Conservation (phyloP, 2,888 invertebrate species). For the Rotaria macrura region DNA sequence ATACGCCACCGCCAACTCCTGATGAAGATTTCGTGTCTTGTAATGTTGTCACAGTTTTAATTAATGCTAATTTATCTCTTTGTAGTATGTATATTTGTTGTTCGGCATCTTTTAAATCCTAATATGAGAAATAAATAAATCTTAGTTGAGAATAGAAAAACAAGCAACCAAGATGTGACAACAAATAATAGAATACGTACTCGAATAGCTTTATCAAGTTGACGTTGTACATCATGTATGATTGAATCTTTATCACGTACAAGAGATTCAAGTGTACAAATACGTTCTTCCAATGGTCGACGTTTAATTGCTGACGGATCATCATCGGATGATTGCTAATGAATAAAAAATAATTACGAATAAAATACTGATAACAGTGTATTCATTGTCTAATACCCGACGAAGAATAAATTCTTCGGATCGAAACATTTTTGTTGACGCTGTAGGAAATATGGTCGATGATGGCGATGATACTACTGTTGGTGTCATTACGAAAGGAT, state of each 20-base stretch:
- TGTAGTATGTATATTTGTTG: background rate
- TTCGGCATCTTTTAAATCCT: constrained; percentile 14
- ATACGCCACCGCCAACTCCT: background rate
- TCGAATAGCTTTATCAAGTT: background rate
- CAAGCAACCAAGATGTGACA: no score
- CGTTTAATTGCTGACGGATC: background rate
- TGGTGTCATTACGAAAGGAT: background rate
- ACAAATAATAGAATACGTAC: background rate
- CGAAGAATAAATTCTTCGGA: background rate
- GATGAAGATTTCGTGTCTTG: background rate
- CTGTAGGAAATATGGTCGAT: background rate
- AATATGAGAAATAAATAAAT: background rate
- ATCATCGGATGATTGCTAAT: background rate
- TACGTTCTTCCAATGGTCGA: background rate
- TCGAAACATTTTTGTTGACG: background rate
- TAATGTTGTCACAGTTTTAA: background rate
- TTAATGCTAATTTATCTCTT: constrained; percentile 10
- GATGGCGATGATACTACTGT: background rate
- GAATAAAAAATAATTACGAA: background rate
- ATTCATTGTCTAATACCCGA: background rate
- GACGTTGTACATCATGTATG: constrained; percentile 8
- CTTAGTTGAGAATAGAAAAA: background rate
- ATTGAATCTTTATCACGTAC: background rate
- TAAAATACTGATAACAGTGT: background rate
- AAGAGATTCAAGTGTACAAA: background rate